These are phyloP conservation scores for Apogon hyalosoma DNA, from an alignment of 2,797 vertebrate genomes.

Conservation along the genomic window DNA sequence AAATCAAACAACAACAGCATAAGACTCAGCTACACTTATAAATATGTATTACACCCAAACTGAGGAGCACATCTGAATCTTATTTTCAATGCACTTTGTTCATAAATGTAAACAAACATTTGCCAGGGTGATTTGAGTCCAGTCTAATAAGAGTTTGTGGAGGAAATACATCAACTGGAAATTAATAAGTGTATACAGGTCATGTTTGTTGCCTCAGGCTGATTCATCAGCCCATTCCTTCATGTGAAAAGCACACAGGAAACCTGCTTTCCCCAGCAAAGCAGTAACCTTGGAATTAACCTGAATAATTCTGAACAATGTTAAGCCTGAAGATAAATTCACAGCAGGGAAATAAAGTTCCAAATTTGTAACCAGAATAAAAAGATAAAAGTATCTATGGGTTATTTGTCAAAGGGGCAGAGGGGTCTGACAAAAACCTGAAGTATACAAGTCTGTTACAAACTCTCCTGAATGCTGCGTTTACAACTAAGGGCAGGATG, in stretches of 20 bases:
- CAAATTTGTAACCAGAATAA: background rate
- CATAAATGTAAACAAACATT: background rate
- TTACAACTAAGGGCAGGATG: no score
- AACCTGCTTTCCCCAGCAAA: background rate
- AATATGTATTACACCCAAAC: background rate
- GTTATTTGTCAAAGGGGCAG: no score
- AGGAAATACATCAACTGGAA: slow-evolving; percentile 21
- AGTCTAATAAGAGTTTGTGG: slow-evolving; percentile 43
- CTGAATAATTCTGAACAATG: background rate
- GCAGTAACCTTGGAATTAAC: slow-evolving; percentile 10
- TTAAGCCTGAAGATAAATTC: background rate
- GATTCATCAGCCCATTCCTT: background rate
- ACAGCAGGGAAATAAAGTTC: background rate
- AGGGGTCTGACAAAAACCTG: no score
- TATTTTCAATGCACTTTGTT: background rate
- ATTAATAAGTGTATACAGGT: slow-evolving; percentile 30
- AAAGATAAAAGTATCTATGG: no score
- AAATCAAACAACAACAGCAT: background rate
- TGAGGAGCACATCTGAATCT: background rate
- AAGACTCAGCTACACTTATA: background rate
- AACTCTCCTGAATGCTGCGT: no score
- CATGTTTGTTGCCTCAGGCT: slow-evolving; percentile 20
- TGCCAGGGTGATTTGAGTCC: slow-evolving; percentile 24
- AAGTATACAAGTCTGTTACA: no score
- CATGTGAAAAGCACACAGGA: slow-evolving; percentile 9